Conservation (phyloP, 2,797 vertebrate genomes). For the Octomys mimax region DNA sequence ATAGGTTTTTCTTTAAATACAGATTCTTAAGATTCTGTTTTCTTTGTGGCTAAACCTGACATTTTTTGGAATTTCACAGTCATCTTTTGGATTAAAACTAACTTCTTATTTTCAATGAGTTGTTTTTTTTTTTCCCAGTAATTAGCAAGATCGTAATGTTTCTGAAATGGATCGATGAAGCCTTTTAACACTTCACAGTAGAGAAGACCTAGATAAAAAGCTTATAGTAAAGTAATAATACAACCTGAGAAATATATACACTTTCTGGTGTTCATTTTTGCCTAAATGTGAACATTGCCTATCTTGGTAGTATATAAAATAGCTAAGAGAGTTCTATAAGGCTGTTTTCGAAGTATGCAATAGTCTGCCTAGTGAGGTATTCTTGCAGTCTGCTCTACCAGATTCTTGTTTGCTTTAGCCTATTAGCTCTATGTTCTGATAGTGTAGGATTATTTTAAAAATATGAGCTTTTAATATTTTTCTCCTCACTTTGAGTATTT, state of each 20-base stretch:
- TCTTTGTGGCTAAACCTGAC: slow-evolving; percentile 1
- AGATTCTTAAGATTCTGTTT: slow-evolving; percentile 41
- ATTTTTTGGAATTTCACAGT: slow-evolving; percentile 7
- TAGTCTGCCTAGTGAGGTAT: neutral
- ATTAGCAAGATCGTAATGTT: neutral
- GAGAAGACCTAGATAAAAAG: neutral
- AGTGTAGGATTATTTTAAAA: neutral
- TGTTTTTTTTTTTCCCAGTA: neutral
- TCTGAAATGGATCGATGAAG: slow-evolving; percentile 32
- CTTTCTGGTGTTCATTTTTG: neutral
- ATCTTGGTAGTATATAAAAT: neutral
- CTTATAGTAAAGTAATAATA: neutral
- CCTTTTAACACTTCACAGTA: neutral
- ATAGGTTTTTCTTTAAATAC: slow-evolving; percentile 66
- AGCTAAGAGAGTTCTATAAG: neutral
- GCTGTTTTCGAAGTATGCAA: neutral
- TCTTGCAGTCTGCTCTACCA: neutral
- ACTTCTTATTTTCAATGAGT: slow-evolving; percentile 39
- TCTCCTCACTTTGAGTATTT: neutral
- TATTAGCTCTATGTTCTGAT: neutral
- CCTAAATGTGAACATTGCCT: neutral
- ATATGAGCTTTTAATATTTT: neutral
- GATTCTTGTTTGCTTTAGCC: neutral
- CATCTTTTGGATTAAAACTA: slow-evolving; percentile 33
- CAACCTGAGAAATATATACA: neutral